Percentiles rank a stretch among this genome's conserved stretches.
These are phyloP conservation scores for Euglossa dilemma DNA, from an alignment of 1,140 invertebrate genomes.

Conservation along the genomic window DNA sequence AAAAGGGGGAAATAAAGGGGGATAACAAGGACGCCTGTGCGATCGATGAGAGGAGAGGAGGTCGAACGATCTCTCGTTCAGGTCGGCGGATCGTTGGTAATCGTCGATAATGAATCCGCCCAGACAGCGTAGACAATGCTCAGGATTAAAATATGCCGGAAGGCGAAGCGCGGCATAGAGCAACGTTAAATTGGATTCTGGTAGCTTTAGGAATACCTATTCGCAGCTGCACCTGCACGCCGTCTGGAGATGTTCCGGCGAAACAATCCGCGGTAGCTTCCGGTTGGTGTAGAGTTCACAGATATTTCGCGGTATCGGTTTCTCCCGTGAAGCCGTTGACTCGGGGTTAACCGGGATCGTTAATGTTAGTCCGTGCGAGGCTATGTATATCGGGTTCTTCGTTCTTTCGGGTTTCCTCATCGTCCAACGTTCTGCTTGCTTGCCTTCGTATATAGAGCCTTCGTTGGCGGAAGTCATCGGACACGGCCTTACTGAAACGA, in stretches of 20 bases:
- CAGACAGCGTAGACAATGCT: conserved; percentile 34
- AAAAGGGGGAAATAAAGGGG: no score
- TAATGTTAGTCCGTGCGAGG: conserved; percentile 56
- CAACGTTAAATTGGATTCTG: conserved; percentile 52
- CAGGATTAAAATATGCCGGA: conserved; percentile 55
- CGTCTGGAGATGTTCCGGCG: conserved; percentile 45
- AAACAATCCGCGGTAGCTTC: conserved; percentile 63
- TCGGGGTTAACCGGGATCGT: conserved; percentile 57
- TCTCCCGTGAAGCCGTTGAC: conserved; percentile 34
- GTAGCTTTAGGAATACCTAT: conserved; percentile 48
- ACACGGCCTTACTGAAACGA: background rate
- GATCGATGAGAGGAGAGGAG: background rate
- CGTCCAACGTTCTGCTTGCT: background rate
- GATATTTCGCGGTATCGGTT: conserved; percentile 66
- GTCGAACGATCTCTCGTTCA: background rate
- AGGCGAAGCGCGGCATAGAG: background rate
- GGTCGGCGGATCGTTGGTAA: conserved; percentile 1
- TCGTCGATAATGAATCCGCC: conserved; percentile 37
- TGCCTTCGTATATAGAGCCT: background rate
- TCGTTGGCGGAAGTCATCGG: background rate
- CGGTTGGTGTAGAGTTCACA: conserved; percentile 46
- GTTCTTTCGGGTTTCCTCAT: background rate
- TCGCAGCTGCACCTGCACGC: conserved; percentile 45
- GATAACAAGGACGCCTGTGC: background rate
- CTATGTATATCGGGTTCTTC: conserved; percentile 28